Conservation (phyloP, 2,888 invertebrate species). For the Philonicus albiceps region DNA sequence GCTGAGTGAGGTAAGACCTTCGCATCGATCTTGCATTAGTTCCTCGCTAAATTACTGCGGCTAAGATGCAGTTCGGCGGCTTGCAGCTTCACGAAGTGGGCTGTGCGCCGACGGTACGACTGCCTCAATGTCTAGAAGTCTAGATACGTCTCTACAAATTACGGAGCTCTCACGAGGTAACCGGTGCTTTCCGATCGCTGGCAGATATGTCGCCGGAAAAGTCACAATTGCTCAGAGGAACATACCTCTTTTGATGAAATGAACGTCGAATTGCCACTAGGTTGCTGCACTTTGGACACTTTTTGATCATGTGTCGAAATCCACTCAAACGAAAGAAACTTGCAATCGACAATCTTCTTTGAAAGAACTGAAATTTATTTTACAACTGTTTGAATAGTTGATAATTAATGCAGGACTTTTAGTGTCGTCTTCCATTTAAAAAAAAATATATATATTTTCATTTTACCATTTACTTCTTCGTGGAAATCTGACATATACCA, state of each 20-base stretch:
- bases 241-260: neutral
- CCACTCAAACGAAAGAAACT: neutral
- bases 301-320: neutral
- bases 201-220: neutral
- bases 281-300: neutral
- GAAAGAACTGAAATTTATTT: neutral
- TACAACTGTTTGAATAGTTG: neutral
- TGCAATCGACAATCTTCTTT: neutral
- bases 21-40: constrained; percentile 21
- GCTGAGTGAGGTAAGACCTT: constrained; percentile 19
- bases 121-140: constrained; percentile 13
- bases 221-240: neutral
- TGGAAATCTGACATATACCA: neutral
- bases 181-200: neutral
- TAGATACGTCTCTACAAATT: constrained; percentile 22
- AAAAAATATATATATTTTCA: neutral
- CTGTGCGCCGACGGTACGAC: neutral
- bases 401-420: neutral
- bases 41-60: constrained; percentile 6
- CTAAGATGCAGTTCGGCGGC: neutral
- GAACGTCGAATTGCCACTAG: neutral
- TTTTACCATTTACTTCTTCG: neutral
- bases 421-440: neutral
- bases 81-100: neutral
- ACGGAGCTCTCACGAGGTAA: neutral